Conservation (phyloP, 2,888 invertebrate species). For the Candidula unifasciata region DNA sequence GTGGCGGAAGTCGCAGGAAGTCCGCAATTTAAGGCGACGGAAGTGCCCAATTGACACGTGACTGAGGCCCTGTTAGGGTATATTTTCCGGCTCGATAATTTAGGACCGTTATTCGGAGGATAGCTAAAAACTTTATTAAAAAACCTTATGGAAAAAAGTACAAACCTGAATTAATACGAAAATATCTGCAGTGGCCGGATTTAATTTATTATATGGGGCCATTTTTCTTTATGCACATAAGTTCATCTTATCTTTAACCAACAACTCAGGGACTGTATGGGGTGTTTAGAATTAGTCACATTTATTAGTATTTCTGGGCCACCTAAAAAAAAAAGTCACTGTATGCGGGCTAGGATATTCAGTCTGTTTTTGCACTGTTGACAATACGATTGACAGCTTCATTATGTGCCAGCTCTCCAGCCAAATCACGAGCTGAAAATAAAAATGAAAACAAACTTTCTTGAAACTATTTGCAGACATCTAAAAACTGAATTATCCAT, state of each 20-base stretch:
- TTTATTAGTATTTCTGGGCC: background rate
- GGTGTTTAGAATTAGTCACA: background rate
- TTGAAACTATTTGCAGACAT: no score
- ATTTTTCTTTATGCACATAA: background rate
- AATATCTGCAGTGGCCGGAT: background rate
- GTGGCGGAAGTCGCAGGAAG: no score
- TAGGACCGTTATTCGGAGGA: no score
- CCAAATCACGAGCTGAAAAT: slow-evolving; percentile 46
- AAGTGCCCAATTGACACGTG: no score
- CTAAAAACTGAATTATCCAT: no score
- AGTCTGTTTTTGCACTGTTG: slow-evolving; percentile 48
- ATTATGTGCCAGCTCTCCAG: slow-evolving; percentile 44
- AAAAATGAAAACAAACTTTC: slow-evolving; percentile 6
- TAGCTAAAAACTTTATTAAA: no score
- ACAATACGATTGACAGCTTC: slow-evolving; percentile 48
- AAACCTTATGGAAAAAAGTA: no score
- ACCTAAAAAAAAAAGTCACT: slow-evolving; percentile 26
- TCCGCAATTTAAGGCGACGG: no score
- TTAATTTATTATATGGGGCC: background rate
- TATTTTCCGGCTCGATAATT: no score
- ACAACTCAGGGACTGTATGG: background rate
- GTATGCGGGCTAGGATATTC: background rate
- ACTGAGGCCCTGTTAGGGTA: no score
- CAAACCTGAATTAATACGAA: background rate
- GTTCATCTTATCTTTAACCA: no score